A percentile compares a stretch with the other conserved stretches of the same genome.
phyloP scores from a whole-genome alignment of 2,888 invertebrate species.

The Pammene aurita region DNA sequence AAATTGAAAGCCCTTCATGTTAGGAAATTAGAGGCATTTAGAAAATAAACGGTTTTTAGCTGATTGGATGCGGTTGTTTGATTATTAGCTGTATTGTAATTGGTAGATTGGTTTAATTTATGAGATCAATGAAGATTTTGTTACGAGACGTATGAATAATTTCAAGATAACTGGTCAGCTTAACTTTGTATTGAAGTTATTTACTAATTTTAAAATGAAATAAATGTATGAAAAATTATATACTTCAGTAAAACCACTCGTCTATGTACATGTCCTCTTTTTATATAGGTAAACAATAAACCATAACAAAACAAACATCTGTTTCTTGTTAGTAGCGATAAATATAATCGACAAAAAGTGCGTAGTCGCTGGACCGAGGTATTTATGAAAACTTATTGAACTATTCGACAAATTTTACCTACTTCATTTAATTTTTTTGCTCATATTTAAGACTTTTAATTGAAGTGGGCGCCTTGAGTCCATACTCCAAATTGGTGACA shows the following conservation, averaged over 20 bases:
- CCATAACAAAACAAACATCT: constrained; percentile 5
- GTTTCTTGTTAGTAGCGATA: neutral
- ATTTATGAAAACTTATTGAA: constrained; percentile 44
- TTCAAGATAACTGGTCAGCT: no score
- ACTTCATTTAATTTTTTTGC: no score
- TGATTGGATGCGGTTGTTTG: constrained; percentile 47
- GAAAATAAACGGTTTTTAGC: constrained; percentile 52
- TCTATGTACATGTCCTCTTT: no score
- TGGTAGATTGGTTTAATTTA: constrained; percentile 28
- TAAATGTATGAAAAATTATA: no score
- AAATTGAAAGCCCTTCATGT: constrained; percentile 71
- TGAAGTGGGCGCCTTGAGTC: no score
- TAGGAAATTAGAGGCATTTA: constrained; percentile 53
- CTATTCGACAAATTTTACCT: no score
- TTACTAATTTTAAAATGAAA: no score
- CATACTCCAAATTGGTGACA: no score
- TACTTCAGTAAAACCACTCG: no score
- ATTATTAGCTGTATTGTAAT: constrained; percentile 27
- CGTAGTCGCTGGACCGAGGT: constrained; percentile 49
- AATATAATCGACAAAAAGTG: constrained; percentile 54
- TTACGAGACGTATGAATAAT: neutral
- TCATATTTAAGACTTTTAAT: no score
- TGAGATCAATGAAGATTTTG: constrained; percentile 5
- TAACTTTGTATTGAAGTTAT: no score
- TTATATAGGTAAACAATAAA: neutral